Percentiles rank a stretch among this genome's conserved stretches.
phyloP scores from a whole-genome alignment of 2,797 vertebrate genomes.

The Enteromius trimaculatus region DNA sequence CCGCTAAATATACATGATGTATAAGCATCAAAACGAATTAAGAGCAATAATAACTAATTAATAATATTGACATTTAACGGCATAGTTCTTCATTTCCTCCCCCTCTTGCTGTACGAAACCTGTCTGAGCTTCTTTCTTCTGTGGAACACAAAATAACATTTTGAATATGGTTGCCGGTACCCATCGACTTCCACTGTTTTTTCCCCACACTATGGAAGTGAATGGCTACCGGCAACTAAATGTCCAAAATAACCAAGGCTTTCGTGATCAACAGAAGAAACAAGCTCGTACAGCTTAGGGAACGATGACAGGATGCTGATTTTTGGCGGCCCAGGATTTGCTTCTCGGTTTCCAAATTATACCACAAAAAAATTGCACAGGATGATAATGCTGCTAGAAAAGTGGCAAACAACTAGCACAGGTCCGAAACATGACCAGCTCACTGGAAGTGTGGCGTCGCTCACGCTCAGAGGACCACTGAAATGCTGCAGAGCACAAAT shows the following conservation, averaged over 20 bases:
- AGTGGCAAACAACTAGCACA: not conserved
- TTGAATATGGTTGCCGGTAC: not conserved
- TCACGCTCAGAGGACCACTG: not conserved
- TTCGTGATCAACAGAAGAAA: not conserved
- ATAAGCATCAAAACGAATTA: not conserved
- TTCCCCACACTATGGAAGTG: not conserved
- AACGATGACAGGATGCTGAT: not conserved
- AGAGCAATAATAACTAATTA: not conserved
- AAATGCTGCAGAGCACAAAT: slow-evolving; percentile 17
- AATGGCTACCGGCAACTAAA: not conserved
- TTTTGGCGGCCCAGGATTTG: not conserved
- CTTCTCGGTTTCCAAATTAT: not conserved
- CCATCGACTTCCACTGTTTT: not conserved
- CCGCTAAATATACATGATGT: not conserved
- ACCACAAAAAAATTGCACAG: not conserved
- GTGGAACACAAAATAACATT: not conserved
- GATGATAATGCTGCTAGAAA: slow-evolving; percentile 10
- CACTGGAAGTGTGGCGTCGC: not conserved
- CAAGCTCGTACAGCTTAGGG: not conserved
- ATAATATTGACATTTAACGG: not conserved
- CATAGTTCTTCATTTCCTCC: not conserved
- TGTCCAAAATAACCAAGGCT: not conserved
- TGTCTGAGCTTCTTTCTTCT: not conserved
- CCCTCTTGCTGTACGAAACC: not conserved
- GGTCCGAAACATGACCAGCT: not conserved